phyloP scores from a whole-genome alignment of 2,113 vertebrate species.

The Poeciliopsis turrubarensis region DNA sequence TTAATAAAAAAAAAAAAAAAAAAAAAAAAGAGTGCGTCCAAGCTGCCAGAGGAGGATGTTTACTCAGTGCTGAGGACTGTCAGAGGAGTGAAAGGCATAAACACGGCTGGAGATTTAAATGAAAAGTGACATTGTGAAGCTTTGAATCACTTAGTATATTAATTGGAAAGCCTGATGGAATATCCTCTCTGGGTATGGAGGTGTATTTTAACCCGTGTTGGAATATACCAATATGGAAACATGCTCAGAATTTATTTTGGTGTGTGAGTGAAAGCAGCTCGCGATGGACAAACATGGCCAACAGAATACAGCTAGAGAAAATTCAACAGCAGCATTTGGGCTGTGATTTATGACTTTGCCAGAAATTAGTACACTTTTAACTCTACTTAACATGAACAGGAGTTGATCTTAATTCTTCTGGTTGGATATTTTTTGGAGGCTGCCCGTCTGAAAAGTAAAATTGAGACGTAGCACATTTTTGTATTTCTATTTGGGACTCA shows the following conservation, averaged over 20 bases:
- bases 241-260: slow-evolving; percentile 27
- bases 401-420: not conserved
- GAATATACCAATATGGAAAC: slow-evolving; percentile 36
- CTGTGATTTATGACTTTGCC: slow-evolving; percentile 18
- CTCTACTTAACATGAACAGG: not conserved
- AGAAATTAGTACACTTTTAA: not conserved
- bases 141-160: slow-evolving; percentile 64
- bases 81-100: slow-evolving; percentile 54
- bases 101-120: slow-evolving; percentile 56
- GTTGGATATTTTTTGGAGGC: no score
- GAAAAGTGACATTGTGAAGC: slow-evolving; percentile 73
- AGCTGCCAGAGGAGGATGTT: slow-evolving; percentile 62
- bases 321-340: not conserved
- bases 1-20: slow-evolving; percentile 25
- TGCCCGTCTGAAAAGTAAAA: not conserved
- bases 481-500: no score
- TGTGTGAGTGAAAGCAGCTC: slow-evolving; percentile 12
- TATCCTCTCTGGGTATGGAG: slow-evolving; percentile 30
- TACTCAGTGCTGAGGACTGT: slow-evolving; percentile 35
- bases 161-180: slow-evolving; percentile 53
- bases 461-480: no score
- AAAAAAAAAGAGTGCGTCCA: slow-evolving; percentile 29
- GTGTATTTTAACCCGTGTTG: slow-evolving; percentile 29
- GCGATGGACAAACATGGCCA: slow-evolving; percentile 10
- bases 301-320: slow-evolving; percentile 3